These are phyloP conservation scores for Oopsacas minuta DNA, from an alignment of 37 sponge, comb jelly and placozoan species.

Conservation along the genomic window DNA sequence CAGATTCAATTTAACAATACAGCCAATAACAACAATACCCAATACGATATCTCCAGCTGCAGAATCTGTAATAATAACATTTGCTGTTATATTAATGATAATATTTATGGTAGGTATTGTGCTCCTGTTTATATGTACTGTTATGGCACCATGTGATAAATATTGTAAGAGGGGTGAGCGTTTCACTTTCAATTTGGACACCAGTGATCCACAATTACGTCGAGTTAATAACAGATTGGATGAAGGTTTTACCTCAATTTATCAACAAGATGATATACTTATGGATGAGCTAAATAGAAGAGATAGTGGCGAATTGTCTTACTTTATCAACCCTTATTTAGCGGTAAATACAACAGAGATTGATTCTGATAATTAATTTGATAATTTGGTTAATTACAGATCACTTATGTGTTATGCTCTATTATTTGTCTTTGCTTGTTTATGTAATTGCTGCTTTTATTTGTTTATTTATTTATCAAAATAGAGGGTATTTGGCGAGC, in stretches of 20 bases:
- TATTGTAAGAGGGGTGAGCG: neutral
- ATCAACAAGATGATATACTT: neutral
- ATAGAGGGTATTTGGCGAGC: too few species aligned
- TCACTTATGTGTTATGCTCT: too few species aligned
- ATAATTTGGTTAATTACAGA: too few species aligned
- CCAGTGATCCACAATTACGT: neutral
- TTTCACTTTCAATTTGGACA: neutral
- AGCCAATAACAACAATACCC: neutral
- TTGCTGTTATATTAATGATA: neutral
- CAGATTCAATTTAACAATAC: neutral
- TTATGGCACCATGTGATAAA: neutral
- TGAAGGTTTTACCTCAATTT: neutral
- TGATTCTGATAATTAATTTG: neutral
- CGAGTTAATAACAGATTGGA: neutral
- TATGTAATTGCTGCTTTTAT: too few species aligned
- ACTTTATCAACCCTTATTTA: neutral
- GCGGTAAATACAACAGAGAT: neutral
- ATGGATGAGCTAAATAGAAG: neutral
- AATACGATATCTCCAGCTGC: neutral
- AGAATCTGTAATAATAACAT: neutral
- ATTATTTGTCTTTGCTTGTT: too few species aligned
- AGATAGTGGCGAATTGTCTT: neutral
- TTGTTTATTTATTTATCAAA: too few species aligned
- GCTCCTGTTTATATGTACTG: neutral
- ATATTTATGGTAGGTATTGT: neutral